Base-by-base conservation (phyloP, 2,113 vertebrate genomes). In the Ammodytes dubius region DNA sequence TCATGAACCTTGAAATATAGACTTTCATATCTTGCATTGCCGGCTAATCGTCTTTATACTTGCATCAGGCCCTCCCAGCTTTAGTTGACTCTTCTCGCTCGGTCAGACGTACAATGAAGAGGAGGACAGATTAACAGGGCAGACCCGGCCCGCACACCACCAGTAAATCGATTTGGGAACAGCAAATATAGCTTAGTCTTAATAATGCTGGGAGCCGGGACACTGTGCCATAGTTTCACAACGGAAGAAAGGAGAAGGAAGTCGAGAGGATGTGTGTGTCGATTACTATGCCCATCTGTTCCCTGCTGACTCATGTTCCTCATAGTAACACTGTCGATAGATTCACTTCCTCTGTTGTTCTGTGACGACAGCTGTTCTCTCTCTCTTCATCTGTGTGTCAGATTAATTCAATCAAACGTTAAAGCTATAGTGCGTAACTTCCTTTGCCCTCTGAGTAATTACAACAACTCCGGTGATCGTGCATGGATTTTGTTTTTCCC, bases 251-350 rank as follows among this genome's bases (percentile, higher is more conserved):
- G 35, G 14, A 45, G 71, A 74, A 13, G 12, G 15, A 65, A 59
- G 53, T n/a, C 40, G 81, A 49, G 54, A 87, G 56, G 74, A 4
- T 59, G 35, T 73, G 67, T 49, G 65, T 27, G 27, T 43, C 40
- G 79, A 82, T 87, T 66, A 82, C 85, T 52, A 53, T 60, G 59
- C 66, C 79, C 67, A 66, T 81, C 79, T 82, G 49, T 61, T 68
- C 61, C 47, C 66, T 83, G 84, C 80, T 70, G 84, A 83, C 76
- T 89, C 70, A 78, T 63, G 37, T 81, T 78, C 63, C 66, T 81
- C 83, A 49, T 64, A n/a, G 74, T 52, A 67, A 76, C 70, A 70
- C 40, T 17, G 49, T 52, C 56, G 71, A 74, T 68, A 77, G 53
- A 59, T 86, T 81, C 70, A 17, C 49, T 52, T 67, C 54, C 11